A percentile compares a stretch with the other conserved stretches of the same genome.
These are phyloP conservation scores for Chaetodon trifascialis DNA, from an alignment of 2,113 vertebrate genomes.

Conservation along the genomic window DNA sequence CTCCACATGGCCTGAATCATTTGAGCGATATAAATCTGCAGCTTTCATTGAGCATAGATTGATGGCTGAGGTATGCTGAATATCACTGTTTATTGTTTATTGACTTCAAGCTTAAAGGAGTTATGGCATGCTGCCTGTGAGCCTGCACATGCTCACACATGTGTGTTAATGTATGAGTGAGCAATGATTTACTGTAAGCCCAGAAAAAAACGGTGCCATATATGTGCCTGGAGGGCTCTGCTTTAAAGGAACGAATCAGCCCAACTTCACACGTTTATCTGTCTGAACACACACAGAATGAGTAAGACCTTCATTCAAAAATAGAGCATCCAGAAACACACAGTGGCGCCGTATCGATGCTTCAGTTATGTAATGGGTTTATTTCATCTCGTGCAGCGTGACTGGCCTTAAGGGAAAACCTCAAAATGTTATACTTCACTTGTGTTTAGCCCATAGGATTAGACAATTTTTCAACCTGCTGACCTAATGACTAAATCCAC, in stretches of 20 bases:
- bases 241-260: slow-evolving; percentile 34
- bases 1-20: slow-evolving; percentile 22
- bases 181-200: slow-evolving; percentile 52
- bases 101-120: slow-evolving; percentile 53
- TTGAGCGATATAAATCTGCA: slow-evolving; percentile 39
- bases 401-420: slow-evolving; percentile 37
- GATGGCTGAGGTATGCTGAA: slow-evolving; percentile 53
- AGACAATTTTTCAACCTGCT: slow-evolving; percentile 51
- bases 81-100: slow-evolving; percentile 60
- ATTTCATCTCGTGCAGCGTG: slow-evolving; percentile 40
- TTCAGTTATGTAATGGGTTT: slow-evolving; percentile 46
- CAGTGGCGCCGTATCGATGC: slow-evolving; percentile 9
- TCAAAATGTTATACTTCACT: slow-evolving; percentile 44
- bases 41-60: slow-evolving; percentile 49
- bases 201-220: slow-evolving; percentile 30
- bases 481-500: slow-evolving; percentile 58
- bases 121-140: slow-evolving; percentile 36
- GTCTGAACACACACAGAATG: background rate
- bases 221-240: slow-evolving; percentile 13
- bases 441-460: slow-evolving; percentile 53
- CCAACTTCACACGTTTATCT: slow-evolving; percentile 31
- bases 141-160: slow-evolving; percentile 22
- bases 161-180: slow-evolving; percentile 29
- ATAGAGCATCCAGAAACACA: slow-evolving; percentile 30
- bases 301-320: slow-evolving; percentile 33